These are phyloP conservation scores for Laupala kohalensis DNA, from an alignment of 1,140 invertebrate species.

Conservation along the genomic window DNA sequence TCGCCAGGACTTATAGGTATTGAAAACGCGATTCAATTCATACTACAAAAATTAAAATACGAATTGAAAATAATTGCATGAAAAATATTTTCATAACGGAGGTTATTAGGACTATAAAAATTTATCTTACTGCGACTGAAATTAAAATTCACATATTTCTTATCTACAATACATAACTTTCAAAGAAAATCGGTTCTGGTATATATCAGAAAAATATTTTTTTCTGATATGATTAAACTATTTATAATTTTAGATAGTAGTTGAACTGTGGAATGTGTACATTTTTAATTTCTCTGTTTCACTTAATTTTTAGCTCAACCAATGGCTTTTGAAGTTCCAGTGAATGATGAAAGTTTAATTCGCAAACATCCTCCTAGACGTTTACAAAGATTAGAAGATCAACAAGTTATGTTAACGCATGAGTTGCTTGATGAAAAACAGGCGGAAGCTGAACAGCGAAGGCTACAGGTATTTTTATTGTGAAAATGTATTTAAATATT, in stretches of 20 bases:
- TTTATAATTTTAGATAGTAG: neutral
- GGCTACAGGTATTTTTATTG: slow-evolving; percentile 19
- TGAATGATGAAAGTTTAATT: slow-evolving; percentile 21
- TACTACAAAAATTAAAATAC: no score
- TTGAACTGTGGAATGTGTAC: no score
- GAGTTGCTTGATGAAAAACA: slow-evolving; percentile 26
- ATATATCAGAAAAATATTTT: neutral
- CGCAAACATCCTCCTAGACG: slow-evolving; percentile 25
- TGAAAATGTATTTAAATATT: neutral
- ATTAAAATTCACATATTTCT: no score
- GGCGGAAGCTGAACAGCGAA: slow-evolving; percentile 23
- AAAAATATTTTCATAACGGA: no score
- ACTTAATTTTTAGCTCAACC: slow-evolving; percentile 15
- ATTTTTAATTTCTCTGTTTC: neutral
- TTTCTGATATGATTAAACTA: neutral
- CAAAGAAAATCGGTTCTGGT: no score
- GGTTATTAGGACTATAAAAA: no score
- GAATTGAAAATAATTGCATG: no score
- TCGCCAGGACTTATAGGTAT: no score
- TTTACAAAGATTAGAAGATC: slow-evolving; percentile 26
- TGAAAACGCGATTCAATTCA: no score
- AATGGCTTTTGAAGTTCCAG: slow-evolving; percentile 24
- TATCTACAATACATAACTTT: no score
- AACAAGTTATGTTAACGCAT: slow-evolving; percentile 22
- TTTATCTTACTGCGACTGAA: no score